Conservation (phyloP, 1,140 invertebrate genomes). For the Rhysida immarginata region DNA sequence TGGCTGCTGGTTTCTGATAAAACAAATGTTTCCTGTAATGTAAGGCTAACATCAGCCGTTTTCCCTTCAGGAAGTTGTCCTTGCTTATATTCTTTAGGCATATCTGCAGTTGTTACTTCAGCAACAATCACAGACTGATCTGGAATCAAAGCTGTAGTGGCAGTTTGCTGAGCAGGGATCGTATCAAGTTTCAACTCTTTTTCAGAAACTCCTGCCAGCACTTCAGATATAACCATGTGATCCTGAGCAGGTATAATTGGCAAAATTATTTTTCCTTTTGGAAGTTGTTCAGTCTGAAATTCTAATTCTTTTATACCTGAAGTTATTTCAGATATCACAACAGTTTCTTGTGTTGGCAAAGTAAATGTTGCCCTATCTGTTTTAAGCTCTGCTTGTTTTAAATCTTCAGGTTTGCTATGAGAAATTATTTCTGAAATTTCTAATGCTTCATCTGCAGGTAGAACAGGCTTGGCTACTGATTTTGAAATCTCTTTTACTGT, state of each 20-base stretch:
- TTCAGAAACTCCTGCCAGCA: slow-evolving; percentile 5
- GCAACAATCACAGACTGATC: slow-evolving; percentile 5
- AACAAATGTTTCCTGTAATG: slow-evolving; percentile 6
- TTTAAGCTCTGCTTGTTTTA: neutral
- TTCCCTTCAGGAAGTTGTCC: slow-evolving; percentile 8
- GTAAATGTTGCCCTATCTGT: neutral
- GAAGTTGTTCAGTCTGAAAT: neutral
- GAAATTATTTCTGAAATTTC: neutral
- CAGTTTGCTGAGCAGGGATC: neutral
- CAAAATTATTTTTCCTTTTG: slow-evolving; percentile 9
- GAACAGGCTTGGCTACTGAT: slow-evolving; percentile 6
- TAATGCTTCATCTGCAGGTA: slow-evolving; percentile 13
- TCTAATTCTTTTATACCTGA: neutral
- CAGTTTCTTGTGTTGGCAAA: slow-evolving; percentile 1
- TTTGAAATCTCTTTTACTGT: slow-evolving; percentile 8
- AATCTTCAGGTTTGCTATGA: neutral
- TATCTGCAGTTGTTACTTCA: slow-evolving; percentile 4
- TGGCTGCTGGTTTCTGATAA: neutral
- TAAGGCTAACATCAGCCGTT: slow-evolving; percentile 12
- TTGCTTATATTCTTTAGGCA: slow-evolving; percentile 2
- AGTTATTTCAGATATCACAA: neutral
- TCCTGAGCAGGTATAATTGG: slow-evolving; percentile 10
- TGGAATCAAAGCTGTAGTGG: neutral
- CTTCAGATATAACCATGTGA: slow-evolving; percentile 3
- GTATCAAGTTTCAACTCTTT: neutral